Evolutionary conservation across 2,888 invertebrate species (phyloP).

Genomic region (Gibbula magus): DNA sequence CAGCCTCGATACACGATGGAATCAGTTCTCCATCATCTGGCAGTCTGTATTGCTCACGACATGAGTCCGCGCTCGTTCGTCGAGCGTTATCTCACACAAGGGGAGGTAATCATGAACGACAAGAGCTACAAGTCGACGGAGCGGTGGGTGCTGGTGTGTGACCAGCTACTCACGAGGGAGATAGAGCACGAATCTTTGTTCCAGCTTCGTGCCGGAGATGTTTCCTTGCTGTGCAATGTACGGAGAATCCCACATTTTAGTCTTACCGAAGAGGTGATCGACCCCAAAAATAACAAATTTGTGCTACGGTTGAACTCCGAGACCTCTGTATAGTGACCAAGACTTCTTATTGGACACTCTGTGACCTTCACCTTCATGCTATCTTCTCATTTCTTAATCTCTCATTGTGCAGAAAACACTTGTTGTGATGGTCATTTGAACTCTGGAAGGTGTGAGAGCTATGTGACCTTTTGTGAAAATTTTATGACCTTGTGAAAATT

Average conservation of each 20-base stretch:
- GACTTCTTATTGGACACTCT: neutral
- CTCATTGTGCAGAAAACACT: too few relatives aligned
- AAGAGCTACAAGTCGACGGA: conserved; percentile 79
- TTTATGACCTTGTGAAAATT: too few relatives aligned
- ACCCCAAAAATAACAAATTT: conserved; percentile 96
- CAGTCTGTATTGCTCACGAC: conserved; percentile 93
- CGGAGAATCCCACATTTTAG: conserved; percentile 93
- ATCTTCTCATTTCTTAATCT: too few relatives aligned
- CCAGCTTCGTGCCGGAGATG: conserved; percentile 83
- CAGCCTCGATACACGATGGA: conserved; percentile 97
- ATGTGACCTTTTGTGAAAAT: too few relatives aligned
- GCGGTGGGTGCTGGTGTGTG: conserved; percentile 96
- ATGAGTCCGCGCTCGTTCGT: conserved; percentile 95
- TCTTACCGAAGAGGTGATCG: conserved; percentile 95
- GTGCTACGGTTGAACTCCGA: conserved; percentile 94
- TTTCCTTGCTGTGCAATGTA: conserved; percentile 91
- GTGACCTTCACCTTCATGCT: too few relatives aligned
- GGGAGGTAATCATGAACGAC: conserved; percentile 78
- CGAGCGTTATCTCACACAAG: conserved; percentile 91
- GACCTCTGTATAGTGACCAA: conserved; percentile 84
- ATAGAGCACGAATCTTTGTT: conserved; percentile 89
- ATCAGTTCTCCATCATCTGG: conserved; percentile 91
- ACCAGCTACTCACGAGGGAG: conserved; percentile 90
- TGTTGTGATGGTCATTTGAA: too few relatives aligned
- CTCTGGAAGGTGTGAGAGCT: too few relatives aligned